A percentile compares a stretch with the other conserved stretches of the same genome.
phyloP scores from a whole-genome alignment of 2,113 vertebrate species.

The Ramphastos sulfuratus region DNA sequence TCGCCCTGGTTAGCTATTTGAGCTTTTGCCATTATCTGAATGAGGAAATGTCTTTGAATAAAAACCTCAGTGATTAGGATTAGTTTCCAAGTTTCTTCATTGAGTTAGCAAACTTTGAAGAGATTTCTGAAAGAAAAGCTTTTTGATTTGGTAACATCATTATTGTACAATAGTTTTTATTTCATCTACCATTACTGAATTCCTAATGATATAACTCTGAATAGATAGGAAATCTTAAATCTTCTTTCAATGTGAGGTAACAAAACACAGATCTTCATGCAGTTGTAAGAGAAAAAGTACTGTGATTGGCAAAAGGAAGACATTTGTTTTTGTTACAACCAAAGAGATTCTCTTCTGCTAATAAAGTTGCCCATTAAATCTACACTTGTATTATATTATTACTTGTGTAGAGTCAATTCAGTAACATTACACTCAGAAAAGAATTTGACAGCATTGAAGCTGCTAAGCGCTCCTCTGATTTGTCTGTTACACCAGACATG shows the following conservation, averaged over 20 bases:
- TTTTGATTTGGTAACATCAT: neutral
- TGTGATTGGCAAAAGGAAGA: constrained; percentile 10
- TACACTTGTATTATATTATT: constrained; percentile 29
- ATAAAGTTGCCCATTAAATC: constrained; percentile 56
- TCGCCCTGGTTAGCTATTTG: neutral
- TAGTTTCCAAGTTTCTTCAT: constrained; percentile 33
- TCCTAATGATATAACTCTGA: constrained; percentile 48
- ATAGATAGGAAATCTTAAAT: constrained; percentile 19
- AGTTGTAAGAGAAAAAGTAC: neutral
- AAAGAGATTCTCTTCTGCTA: constrained; percentile 31
- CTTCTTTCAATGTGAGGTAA: neutral
- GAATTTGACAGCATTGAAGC: constrained; percentile 1
- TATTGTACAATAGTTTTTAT: constrained; percentile 4
- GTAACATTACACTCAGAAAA: constrained; percentile 25
- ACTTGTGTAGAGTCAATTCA: constrained; percentile 12
- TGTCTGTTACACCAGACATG: neutral
- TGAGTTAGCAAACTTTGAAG: constrained; percentile 33
- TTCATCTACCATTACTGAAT: constrained; percentile 21
- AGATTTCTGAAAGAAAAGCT: constrained; percentile 25
- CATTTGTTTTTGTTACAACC: constrained; percentile 26
- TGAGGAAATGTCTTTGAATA: neutral
- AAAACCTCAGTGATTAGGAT: neutral
- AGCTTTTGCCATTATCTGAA: neutral
- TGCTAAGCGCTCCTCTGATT: neutral
- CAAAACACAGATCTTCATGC: constrained; percentile 14